Percentiles rank a stretch among this genome's conserved stretches.
phyloP scores from a whole-genome alignment of 2,888 invertebrate species.

The Synergus umbraculus region DNA sequence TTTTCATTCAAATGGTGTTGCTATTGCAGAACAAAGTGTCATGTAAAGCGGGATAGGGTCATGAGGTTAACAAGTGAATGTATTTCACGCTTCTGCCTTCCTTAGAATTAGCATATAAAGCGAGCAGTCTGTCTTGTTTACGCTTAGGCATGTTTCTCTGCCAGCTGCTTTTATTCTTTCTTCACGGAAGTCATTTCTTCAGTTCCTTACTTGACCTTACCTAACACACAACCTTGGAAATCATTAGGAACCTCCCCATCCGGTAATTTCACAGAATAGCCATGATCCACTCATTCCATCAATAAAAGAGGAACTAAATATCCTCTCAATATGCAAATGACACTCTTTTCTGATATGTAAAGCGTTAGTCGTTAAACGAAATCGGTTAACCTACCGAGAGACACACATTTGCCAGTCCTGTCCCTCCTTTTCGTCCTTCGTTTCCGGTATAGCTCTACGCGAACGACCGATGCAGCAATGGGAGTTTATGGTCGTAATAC shows the following conservation, averaged over 20 bases:
- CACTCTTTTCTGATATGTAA: not conserved
- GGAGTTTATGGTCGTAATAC: constrained; percentile 62
- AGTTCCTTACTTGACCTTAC: not conserved
- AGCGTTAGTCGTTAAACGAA: constrained; percentile 58
- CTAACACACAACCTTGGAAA: not conserved
- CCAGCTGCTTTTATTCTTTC: constrained; percentile 41
- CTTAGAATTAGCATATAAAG: constrained; percentile 72
- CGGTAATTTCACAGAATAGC: not conserved
- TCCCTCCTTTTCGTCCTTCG: constrained; percentile 44
- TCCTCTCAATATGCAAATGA: not conserved
- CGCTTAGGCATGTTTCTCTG: constrained; percentile 61
- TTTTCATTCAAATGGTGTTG: constrained; percentile 55
- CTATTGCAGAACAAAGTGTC: constrained; percentile 55
- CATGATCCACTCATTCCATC: not conserved
- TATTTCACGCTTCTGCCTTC: constrained; percentile 68
- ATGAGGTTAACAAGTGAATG: constrained; percentile 70
- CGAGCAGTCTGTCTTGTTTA: constrained; percentile 70
- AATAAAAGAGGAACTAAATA: not conserved
- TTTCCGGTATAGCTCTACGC: constrained; percentile 48
- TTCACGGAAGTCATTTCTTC: constrained; percentile 25
- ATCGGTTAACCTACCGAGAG: constrained; percentile 55
- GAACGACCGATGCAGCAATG: constrained; percentile 48
- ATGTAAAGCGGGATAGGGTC: constrained; percentile 60
- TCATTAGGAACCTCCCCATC: not conserved
- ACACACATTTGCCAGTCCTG: constrained; percentile 44